Evolutionary conservation across 2,113 vertebrate species (phyloP).

Genomic region (Nipponia nippon): DNA sequence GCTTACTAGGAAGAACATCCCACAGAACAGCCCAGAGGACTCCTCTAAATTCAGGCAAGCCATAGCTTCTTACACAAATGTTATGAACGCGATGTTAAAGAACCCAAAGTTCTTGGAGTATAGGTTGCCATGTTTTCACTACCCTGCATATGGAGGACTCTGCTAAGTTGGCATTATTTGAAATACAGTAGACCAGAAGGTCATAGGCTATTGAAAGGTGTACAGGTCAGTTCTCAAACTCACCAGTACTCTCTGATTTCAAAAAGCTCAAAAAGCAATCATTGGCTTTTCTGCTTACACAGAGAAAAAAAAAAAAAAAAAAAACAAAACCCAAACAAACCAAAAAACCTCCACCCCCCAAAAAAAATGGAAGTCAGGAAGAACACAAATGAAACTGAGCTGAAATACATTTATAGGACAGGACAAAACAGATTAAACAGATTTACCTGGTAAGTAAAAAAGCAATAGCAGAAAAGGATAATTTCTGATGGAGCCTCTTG

Average conservation of each 20-base stretch:
- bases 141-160: background rate
- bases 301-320: background rate
- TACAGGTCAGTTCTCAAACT: background rate
- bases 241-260: background rate
- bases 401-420: background rate
- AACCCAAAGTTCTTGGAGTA: background rate
- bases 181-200: background rate
- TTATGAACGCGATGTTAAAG: background rate
- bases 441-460: background rate
- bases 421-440: background rate
- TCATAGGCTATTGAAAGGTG: background rate
- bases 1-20: background rate
- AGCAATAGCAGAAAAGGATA: background rate
- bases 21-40: background rate
- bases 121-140: background rate
- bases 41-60: background rate
- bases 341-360: accelerated
- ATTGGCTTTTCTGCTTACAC: background rate
- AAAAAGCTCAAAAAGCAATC: background rate
- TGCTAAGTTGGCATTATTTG: background rate
- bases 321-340: background rate
- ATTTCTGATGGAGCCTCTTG: background rate
- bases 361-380: background rate
- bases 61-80: background rate
- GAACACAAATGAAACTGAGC: background rate